A percentile compares a stretch with the other conserved stretches of the same genome.
These are phyloP conservation scores for Drosophila neutralis DNA, from an alignment of 2,888 invertebrate genomes.

Conservation along the genomic window DNA sequence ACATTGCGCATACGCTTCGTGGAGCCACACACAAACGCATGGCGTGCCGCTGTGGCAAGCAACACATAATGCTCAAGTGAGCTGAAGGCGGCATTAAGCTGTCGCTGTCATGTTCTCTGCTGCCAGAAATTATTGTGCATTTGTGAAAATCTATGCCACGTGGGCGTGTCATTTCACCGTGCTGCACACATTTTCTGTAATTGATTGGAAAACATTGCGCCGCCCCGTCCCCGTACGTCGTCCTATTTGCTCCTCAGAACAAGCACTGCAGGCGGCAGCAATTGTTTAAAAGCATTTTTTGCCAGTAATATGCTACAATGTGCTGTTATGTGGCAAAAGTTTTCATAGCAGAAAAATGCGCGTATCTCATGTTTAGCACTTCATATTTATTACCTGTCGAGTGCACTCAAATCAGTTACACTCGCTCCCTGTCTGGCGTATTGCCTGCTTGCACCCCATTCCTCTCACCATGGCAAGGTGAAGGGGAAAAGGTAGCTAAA, in stretches of 20 bases:
- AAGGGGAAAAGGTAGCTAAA: conserved; percentile 12
- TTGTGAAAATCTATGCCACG: conserved; percentile 76
- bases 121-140: conserved; percentile 79
- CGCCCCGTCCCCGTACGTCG: not conserved
- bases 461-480: conserved; percentile 3
- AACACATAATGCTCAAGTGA: conserved; percentile 17
- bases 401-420: conserved; percentile 79
- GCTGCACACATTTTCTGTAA: conserved; percentile 65
- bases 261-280: conserved; percentile 29
- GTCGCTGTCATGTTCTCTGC: conserved; percentile 70
- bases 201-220: conserved; percentile 72
- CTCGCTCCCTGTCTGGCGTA: conserved; percentile 33
- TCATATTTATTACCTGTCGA: conserved; percentile 81
- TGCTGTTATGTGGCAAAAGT: conserved; percentile 50
- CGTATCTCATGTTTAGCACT: conserved; percentile 79
- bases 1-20: conserved; percentile 71
- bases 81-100: conserved; percentile 68
- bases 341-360: conserved; percentile 73
- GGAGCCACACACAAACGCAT: conserved; percentile 29
- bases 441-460: conserved; percentile 4
- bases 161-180: conserved; percentile 63
- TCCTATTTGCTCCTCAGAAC: not conserved
- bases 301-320: conserved; percentile 61
- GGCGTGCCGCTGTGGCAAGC: conserved; percentile 1
- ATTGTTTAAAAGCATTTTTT: conserved; percentile 77